Conservation (phyloP, 2,888 invertebrate species). For the Protonemura montana region DNA sequence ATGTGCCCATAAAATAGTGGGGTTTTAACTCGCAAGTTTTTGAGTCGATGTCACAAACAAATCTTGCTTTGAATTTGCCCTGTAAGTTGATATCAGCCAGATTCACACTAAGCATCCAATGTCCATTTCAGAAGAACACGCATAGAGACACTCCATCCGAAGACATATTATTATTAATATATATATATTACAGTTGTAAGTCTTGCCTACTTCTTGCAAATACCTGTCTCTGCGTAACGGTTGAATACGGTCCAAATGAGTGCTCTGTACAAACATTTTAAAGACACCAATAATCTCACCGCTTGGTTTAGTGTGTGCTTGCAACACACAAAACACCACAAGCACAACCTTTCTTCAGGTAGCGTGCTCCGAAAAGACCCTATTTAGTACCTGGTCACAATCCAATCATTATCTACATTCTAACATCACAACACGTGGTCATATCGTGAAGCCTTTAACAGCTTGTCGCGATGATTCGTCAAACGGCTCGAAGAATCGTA, state of each 20-base stretch:
- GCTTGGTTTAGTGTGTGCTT: not conserved
- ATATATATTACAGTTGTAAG: not conserved
- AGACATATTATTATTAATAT: not conserved
- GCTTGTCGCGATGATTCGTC: no score
- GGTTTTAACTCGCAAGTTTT: not conserved
- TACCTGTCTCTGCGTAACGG: not conserved
- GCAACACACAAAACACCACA: not conserved
- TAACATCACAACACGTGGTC: not conserved
- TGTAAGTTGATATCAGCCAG: constrained; percentile 13
- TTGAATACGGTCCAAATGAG: not conserved
- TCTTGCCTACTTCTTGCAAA: not conserved
- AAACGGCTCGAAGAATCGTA: no score
- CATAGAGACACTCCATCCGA: no score
- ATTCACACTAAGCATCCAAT: not conserved
- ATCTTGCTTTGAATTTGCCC: not conserved
- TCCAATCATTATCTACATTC: not conserved
- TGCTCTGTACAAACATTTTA: not conserved
- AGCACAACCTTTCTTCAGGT: not conserved
- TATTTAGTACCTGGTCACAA: not conserved
- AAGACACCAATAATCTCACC: not conserved
- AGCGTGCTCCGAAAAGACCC: not conserved
- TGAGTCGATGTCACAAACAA: not conserved
- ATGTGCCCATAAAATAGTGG: constrained; percentile 34
- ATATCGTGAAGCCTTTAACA: no score
- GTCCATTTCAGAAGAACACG: not conserved